Percentiles rank a stretch among this genome's conserved stretches.
Conservation (phyloP, 2,888 invertebrate genomes). For the Cerceris ruficornis region DNA sequence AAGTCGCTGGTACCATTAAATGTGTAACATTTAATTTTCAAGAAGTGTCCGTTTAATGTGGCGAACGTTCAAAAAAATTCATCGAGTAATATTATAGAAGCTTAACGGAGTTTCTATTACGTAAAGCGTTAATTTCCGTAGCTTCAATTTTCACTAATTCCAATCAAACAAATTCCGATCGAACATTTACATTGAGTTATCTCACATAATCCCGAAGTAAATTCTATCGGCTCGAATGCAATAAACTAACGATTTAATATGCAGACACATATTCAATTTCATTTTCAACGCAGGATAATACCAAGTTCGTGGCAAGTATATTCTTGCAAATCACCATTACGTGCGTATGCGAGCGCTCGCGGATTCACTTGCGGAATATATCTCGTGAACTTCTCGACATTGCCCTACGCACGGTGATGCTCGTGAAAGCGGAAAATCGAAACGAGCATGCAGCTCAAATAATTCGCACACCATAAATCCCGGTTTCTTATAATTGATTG, state of each 20-base stretch:
- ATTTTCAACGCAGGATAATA: slow-evolving; percentile 17
- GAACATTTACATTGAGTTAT: slow-evolving; percentile 7
- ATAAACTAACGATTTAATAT: slow-evolving; percentile 16
- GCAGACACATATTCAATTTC: slow-evolving; percentile 19
- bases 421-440: slow-evolving; percentile 29
- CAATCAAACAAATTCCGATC: too few species aligned
- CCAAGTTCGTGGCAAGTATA: slow-evolving; percentile 24
- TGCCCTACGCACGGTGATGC: slow-evolving; percentile 6
- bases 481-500: slow-evolving; percentile 63
- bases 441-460: slow-evolving; percentile 13
- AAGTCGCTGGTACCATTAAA: background rate
- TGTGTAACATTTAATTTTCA: background rate
- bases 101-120: too few species aligned
- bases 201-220: slow-evolving; percentile 21
- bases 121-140: too few species aligned
- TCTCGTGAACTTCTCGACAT: slow-evolving; percentile 20
- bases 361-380: slow-evolving; percentile 28
- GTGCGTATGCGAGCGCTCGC: slow-evolving; percentile 21
- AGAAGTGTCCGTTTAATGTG: too few species aligned
- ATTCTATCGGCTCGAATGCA: background rate
- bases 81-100: too few species aligned
- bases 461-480: slow-evolving; percentile 60
- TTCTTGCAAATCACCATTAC: slow-evolving; percentile 6
- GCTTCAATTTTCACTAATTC: too few species aligned
- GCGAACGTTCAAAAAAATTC: too few species aligned